These are phyloP conservation scores for Siphamia tubifer DNA, from an alignment of 2,113 vertebrate genomes.

Conservation along the genomic window DNA sequence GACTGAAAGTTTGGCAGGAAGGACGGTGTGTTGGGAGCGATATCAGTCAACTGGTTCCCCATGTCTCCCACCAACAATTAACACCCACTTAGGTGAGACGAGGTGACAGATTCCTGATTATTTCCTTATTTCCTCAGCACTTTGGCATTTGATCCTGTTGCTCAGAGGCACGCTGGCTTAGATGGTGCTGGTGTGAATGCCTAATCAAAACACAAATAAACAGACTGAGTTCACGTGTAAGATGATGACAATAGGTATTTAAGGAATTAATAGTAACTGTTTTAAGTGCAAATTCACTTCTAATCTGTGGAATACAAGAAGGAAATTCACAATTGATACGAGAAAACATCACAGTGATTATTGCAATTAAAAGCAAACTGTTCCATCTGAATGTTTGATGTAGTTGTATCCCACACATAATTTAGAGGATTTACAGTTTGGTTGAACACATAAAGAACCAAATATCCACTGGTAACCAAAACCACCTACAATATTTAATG, in stretches of 20 bases:
- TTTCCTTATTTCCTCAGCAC: conserved; percentile 49
- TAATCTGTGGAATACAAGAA: not conserved
- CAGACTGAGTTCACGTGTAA: conserved; percentile 29
- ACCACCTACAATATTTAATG: no score
- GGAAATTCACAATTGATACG: not conserved
- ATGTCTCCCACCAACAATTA: conserved; percentile 67
- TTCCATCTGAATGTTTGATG: no score
- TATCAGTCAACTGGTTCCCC: conserved; percentile 90
- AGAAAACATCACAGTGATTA: no score
- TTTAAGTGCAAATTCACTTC: no score
- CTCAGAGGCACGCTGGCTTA: conserved; percentile 44
- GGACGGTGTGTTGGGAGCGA: conserved; percentile 79
- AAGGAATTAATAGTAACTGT: not conserved
- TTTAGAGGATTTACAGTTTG: no score
- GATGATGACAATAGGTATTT: conserved; percentile 14
- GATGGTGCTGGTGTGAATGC: conserved; percentile 43
- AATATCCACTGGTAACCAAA: no score
- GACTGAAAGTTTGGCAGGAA: conserved; percentile 87
- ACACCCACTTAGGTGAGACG: conserved; percentile 59
- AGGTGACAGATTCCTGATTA: conserved; percentile 54
- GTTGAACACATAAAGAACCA: no score
- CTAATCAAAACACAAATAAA: conserved; percentile 72
- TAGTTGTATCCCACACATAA: no score
- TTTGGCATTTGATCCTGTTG: conserved; percentile 65
- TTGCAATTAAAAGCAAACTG: no score